phyloP scores from a whole-genome alignment of 1,140 invertebrate genomes.

The Trichogramma pretiosum region DNA sequence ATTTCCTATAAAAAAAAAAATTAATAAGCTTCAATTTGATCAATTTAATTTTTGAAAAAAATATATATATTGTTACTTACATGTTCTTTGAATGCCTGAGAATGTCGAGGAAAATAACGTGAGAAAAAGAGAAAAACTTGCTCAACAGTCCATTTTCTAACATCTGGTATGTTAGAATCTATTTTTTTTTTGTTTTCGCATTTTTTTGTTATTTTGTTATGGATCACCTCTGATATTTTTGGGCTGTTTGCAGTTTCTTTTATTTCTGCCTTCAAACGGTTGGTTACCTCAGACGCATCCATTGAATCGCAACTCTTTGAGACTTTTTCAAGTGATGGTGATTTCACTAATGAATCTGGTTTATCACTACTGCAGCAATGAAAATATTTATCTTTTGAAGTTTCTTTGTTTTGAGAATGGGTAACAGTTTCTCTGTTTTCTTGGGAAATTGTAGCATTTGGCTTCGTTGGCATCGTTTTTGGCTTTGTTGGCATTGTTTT shows the following conservation, averaged over 20 bases:
- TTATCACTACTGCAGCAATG: conserved; percentile 44
- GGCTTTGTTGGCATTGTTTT: conserved; percentile 41
- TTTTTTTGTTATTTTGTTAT: conserved; percentile 17
- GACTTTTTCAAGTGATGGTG: conserved; percentile 18
- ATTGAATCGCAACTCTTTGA: conserved; percentile 13
- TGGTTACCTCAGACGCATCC: too few species aligned
- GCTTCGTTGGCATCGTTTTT: conserved; percentile 40
- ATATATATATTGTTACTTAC: background rate
- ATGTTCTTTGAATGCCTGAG: conserved; percentile 42
- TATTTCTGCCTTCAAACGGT: too few species aligned
- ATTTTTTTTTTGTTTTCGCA: conserved; percentile 39
- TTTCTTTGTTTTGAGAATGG: conserved; percentile 21
- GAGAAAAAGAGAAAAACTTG: conserved; percentile 75
- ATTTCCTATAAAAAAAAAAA: conserved; percentile 61
- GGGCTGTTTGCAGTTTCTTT: conserved; percentile 22
- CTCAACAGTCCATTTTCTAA: conserved; percentile 67
- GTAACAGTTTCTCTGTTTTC: conserved; percentile 31
- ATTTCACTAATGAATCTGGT: conserved; percentile 54
- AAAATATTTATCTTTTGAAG: conserved; percentile 44
- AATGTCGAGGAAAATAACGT: conserved; percentile 67
- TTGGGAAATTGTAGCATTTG: conserved; percentile 26
- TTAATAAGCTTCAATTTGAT: background rate
- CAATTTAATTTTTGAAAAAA: conserved; percentile 6
- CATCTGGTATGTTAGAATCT: conserved; percentile 66
- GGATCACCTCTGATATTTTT: conserved; percentile 21